These are phyloP conservation scores for Mus minutoides DNA, from an alignment of 2,797 vertebrate species.

Conservation along the genomic window DNA sequence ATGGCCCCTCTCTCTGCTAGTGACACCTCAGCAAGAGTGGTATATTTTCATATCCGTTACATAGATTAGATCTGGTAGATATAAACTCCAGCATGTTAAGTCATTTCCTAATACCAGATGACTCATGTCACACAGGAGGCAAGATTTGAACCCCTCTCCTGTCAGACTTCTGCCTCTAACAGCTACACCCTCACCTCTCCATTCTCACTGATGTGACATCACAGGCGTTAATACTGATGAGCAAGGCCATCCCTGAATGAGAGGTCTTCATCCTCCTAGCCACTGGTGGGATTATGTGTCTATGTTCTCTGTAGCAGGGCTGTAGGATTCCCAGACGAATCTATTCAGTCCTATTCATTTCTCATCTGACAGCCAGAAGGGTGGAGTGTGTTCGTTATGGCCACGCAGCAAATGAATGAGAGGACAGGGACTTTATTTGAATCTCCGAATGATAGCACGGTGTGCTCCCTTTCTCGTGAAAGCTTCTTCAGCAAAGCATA, in stretches of 20 bases:
- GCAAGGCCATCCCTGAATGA: fast-evolving
- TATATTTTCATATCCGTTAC: not conserved
- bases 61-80: not conserved
- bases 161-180: not conserved
- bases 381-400: not conserved
- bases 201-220: not conserved
- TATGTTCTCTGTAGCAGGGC: too few species aligned
- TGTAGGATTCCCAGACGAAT: not conserved
- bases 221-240: not conserved
- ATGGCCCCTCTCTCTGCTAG: not conserved
- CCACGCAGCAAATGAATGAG: not conserved
- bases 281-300: not conserved
- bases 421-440: not conserved
- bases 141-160: not conserved
- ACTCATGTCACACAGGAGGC: not conserved
- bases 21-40: not conserved
- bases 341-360: not conserved
- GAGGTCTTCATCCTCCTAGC: not conserved
- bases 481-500: not conserved
- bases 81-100: not conserved
- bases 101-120: not conserved
- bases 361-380: not conserved
- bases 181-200: not conserved
- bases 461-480: not conserved
- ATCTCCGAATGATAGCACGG: not conserved